Base-by-base conservation (phyloP, 37 sponge, comb jelly and placozoan genomes). In the Ephydatia muelleri region DNA sequence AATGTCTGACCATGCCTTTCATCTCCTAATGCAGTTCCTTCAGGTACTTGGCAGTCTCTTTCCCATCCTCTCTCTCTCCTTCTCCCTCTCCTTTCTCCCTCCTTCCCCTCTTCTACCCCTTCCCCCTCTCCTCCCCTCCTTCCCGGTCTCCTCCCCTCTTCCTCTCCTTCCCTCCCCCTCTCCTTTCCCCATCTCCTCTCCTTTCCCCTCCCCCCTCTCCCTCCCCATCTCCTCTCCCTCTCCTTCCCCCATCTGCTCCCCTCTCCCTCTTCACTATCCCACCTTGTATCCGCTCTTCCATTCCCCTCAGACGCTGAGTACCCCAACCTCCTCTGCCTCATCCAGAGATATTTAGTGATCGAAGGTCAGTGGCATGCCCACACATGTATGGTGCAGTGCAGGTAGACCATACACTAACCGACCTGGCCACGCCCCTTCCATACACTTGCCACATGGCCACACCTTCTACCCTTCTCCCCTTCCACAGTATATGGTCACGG, bases 1-100 rank as follows among this genome's bases (percentile, higher is more conserved):
- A 25, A 93, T 95, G 91, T 85, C 88, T 4, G 82, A 79, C 48
- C 67, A 33, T 29, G 70, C 96, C 6, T 93, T 86, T 67, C 89
- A 91, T 25, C 71, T 78, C 2, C 76, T 95, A 2, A 77, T 91
- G 72, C 80, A 89, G 65, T 92, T 92, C 82, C 85, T 95, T 2
- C 93, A 93, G 88, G 96, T 93, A 75, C 57, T 11, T 21, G 1
- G 0, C 57, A 27, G 26, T n/a, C 57, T 11, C 57, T 57, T 1
- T 16, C 57, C 57, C 57, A 5, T 11, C 57, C 57, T 57, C 16
- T 21, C 1, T 21, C 16, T 14, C 57, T 11, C 57, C 19, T 57
- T 21, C 57, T 13, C 57, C 57, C 57, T 9, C 35, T 27, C 40
- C 77, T 25, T 14, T 2, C 35, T 76, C 35, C 21, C 13, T 2